phyloP scores from a whole-genome alignment of 1,140 invertebrate genomes.

The Neomicropteryx cornuta region DNA sequence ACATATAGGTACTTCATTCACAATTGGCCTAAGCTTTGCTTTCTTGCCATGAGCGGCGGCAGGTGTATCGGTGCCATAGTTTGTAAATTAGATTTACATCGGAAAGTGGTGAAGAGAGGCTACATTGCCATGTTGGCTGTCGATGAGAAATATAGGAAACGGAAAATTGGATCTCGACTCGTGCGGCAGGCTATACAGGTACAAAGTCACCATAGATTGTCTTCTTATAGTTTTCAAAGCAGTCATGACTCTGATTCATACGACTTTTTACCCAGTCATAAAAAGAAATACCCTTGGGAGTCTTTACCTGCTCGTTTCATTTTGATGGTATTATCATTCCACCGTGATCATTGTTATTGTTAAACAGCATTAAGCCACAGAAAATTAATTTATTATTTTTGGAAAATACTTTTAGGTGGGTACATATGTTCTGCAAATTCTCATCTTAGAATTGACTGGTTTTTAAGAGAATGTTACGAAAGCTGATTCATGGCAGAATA shows the following conservation, averaged over 20 bases:
- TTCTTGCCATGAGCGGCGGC: conserved; percentile 78
- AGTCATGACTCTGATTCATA: conserved; percentile 2
- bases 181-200: conserved; percentile 70
- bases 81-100: conserved; percentile 93
- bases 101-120: conserved; percentile 83
- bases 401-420: too few species aligned
- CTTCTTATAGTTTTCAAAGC: neutral
- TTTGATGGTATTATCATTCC: too few species aligned
- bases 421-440: too few species aligned
- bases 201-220: conserved; percentile 15
- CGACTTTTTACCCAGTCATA: too few species aligned
- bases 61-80: conserved; percentile 95
- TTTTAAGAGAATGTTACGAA: too few species aligned
- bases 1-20: conserved; percentile 99
- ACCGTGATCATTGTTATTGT: too few species aligned
- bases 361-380: too few species aligned
- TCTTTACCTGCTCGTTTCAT: too few species aligned
- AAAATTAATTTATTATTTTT: too few species aligned
- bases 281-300: too few species aligned
- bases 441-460: too few species aligned
- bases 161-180: conserved; percentile 75
- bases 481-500: too few species aligned
- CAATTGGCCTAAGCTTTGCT: conserved; percentile 99
- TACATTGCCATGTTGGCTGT: conserved; percentile 99
- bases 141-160: conserved; percentile 89